Base-by-base conservation (phyloP, 2,888 invertebrate species). In the Nomada lathburiana region DNA sequence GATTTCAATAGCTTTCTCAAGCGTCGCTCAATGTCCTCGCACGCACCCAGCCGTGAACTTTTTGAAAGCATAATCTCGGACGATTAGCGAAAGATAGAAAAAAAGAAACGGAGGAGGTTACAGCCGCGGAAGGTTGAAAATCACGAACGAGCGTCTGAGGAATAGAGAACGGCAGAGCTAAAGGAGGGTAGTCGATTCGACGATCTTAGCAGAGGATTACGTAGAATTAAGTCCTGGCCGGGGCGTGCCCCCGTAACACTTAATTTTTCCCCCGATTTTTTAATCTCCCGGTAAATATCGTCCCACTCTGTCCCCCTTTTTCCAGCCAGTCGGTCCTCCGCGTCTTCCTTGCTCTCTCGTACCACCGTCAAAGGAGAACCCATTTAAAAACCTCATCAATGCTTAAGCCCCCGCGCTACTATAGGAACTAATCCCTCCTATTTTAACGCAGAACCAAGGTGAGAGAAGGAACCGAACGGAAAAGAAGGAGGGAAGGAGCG, bases 321-420 rank as follows among this genome's bases (percentile, higher is more conserved):
- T 72, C 63, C 65, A 59, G 53, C 71, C 47, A 52, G 72, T 82
- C 78, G 55, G 53, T 74, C 76, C 67, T 64, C 64, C 67, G 50
- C 79, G 75, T 80, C 86, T 87, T 84, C 76, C 83, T 65, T 57
- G 60, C 80, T 80, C 85, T 81, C 73, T 84, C 79, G 73, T 84
- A 78, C 88, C 88, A 79, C 82, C 93, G 93, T 94, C 94, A 94
- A 94, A 94, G 93, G 91, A 93, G 94, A 94, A 94, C 94, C 94
- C 94, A 94, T 94, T 94, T 94, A 94, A 94, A 94, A 94, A 94
- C 94, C 94, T 94, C 94, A 94, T 94, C 94, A 94, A 94, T 94
- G 94, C 92, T 92, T 94, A 94, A 94, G 94, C 94, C 93, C 90
- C 92, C 87, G 90, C 91, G 93, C 93, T 93, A 92, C 92, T 91